Evolutionary conservation across 1,140 invertebrate genomes (phyloP), one percentile per base, ranked within the genome.

Genomic region (Araneus ventricosus): DNA sequence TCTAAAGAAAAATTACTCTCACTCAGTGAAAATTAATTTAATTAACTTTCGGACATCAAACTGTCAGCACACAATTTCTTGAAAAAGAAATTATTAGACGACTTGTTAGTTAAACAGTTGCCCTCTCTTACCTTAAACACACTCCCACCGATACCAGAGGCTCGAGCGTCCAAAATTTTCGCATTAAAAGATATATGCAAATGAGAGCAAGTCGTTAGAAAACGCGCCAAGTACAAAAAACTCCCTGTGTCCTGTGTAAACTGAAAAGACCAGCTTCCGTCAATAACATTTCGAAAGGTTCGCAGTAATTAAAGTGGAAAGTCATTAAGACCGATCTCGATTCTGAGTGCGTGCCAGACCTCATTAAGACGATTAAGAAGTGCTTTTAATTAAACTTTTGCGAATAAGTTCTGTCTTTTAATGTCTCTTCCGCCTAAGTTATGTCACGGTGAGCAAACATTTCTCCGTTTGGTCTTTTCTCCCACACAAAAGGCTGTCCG

Each of bases 291-390:
- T 79, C 80, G 24, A 27, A 22, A 63, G 79, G 5, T 67, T 75
- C 24, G 24, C 41, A 20, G 41, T 91, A 91, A 91, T 91, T 91
- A 91, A 91, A 91, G 79, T 67, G 37, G 80, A 61, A 67, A 82
- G 89, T 84, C 89, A 91, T 91, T 91, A 91, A 84, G 45, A 63
- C 67, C 37, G 20, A 27, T 39, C 45, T 14, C 24, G 88, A 89
- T 89, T 89, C 88, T 91, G 79, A 59, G 57, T 24, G 79, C 34
- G 75, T 37, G 27, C 75, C 80, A 79, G 57, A 61, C 75, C 79
- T 84, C 89, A 91, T 84, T 84, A 84, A 63, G 34, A 34, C 89
- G 52, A 91, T 91, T 84, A 91, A 91, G 89, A 91, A 91, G 89
- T 22, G 75, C 89, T 91, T 91, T 91, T 91, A 91, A 91, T 91